Percentiles rank a stretch among this genome's conserved stretches.
phyloP scores from a whole-genome alignment of 2,888 invertebrate genomes.

The Ctenicera cuprea region DNA sequence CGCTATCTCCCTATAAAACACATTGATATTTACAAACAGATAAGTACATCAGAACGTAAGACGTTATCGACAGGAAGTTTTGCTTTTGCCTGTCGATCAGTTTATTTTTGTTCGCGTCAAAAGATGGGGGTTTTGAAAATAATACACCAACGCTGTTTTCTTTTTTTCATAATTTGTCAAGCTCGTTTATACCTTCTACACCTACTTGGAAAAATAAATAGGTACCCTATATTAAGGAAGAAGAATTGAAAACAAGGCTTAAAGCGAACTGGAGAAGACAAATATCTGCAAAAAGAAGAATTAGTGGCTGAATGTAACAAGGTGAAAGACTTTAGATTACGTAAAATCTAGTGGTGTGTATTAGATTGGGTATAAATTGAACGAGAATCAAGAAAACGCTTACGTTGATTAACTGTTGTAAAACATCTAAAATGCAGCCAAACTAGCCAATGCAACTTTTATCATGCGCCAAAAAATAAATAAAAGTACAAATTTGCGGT shows the following conservation, averaged over 20 bases:
- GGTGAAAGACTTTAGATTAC: slow-evolving; percentile 13
- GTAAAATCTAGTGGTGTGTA: slow-evolving; percentile 6
- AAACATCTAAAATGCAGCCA: no score
- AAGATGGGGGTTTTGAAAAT: not conserved
- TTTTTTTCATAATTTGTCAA: slow-evolving; percentile 7
- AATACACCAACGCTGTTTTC: not conserved
- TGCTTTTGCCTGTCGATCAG: slow-evolving; percentile 6
- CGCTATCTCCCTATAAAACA: slow-evolving; percentile 58
- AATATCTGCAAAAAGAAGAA: slow-evolving; percentile 14
- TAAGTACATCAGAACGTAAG: slow-evolving; percentile 33
- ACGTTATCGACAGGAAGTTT: slow-evolving; percentile 24
- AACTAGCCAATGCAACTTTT: no score
- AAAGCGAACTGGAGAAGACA: not conserved
- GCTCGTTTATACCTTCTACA: slow-evolving; percentile 1
- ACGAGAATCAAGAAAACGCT: not conserved
- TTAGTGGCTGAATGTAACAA: slow-evolving; percentile 10
- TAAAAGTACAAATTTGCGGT: no score
- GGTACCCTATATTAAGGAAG: not conserved
- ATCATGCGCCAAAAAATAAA: no score
- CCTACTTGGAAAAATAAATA: slow-evolving; percentile 1
- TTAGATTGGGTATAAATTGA: slow-evolving; percentile 1
- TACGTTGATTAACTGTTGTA: not conserved
- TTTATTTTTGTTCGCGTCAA: not conserved
- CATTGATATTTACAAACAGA: slow-evolving; percentile 36
- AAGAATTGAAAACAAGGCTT: not conserved